Conservation (phyloP, 2,113 vertebrate genomes). For the Clupea harengus region DNA sequence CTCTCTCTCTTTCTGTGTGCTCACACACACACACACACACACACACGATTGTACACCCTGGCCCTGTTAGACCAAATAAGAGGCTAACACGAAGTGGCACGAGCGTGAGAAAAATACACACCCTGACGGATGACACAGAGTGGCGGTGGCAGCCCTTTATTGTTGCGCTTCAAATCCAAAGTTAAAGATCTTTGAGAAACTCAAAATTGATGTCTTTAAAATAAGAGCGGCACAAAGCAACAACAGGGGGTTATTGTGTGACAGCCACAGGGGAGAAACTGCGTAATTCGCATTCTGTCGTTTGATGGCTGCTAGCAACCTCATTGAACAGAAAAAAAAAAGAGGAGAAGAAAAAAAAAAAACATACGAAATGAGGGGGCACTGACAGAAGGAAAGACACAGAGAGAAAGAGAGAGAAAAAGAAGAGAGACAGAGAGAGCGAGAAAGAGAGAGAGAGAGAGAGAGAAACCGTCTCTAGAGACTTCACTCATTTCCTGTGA, state of each 20-base stretch:
- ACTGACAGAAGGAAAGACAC: constrained; percentile 15
- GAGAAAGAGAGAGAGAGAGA: neutral
- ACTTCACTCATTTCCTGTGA: constrained; percentile 99
- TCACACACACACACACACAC: constrained; percentile 79
- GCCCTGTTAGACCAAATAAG: constrained; percentile 85
- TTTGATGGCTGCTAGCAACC: constrained; percentile 98
- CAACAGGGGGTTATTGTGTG: constrained; percentile 99
- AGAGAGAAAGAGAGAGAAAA: neutral
- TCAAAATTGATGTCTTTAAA: constrained; percentile 99
- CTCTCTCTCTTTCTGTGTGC: neutral
- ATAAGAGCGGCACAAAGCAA: constrained; percentile 99
- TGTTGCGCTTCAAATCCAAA: constrained; percentile 97
- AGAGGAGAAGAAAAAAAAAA: neutral
- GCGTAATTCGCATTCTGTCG: constrained; percentile 96
- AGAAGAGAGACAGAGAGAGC: neutral
- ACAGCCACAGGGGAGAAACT: constrained; percentile 92
- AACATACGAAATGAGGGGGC: neutral
- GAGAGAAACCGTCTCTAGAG: constrained; percentile 83
- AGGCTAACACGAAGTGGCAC: constrained; percentile 98
- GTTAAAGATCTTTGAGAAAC: constrained; percentile 96
- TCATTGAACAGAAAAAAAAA: constrained; percentile 68
- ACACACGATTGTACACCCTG: constrained; percentile 68
- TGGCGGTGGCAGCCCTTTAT: constrained; percentile 94
- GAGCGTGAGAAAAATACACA: constrained; percentile 85
- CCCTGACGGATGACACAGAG: constrained; percentile 92